Conservation (phyloP, 2,797 vertebrate genomes). For the Oreochromis mossambicus region DNA sequence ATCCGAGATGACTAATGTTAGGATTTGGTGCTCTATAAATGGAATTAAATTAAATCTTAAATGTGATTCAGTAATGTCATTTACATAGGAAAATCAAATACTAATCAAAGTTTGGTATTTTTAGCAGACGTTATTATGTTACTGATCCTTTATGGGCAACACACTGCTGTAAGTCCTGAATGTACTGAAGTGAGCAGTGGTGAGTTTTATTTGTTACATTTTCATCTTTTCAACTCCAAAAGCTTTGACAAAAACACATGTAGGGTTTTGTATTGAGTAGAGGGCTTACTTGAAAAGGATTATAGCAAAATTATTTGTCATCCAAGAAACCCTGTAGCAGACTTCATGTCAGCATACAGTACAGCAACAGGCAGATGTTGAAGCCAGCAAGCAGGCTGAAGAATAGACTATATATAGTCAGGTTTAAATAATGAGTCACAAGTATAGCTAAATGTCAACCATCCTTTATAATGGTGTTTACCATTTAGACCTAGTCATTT, state of each 20-base stretch:
- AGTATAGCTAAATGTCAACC: not conserved
- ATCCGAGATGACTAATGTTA: not conserved
- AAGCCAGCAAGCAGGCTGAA: not conserved
- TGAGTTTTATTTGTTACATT: not conserved
- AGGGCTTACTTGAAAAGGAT: not conserved
- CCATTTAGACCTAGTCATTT: not conserved
- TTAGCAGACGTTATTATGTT: not conserved
- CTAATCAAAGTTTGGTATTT: not conserved
- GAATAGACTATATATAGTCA: not conserved
- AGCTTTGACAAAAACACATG: not conserved
- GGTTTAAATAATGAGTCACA: not conserved
- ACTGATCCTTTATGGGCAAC: not conserved
- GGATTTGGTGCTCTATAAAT: not conserved
- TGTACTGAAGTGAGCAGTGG: not conserved
- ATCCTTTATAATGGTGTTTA: not conserved
- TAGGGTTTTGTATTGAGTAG: not conserved
- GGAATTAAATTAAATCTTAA: not conserved
- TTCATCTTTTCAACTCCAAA: not conserved
- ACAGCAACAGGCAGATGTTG: not conserved
- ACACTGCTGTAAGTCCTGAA: not conserved
- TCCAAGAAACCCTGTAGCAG: not conserved
- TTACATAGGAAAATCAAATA: not conserved
- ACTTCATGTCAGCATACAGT: not conserved
- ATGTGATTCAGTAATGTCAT: not conserved
- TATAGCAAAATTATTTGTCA: not conserved